Base-by-base conservation (phyloP, 2,113 vertebrate genomes). In the Lynx canadensis region DNA sequence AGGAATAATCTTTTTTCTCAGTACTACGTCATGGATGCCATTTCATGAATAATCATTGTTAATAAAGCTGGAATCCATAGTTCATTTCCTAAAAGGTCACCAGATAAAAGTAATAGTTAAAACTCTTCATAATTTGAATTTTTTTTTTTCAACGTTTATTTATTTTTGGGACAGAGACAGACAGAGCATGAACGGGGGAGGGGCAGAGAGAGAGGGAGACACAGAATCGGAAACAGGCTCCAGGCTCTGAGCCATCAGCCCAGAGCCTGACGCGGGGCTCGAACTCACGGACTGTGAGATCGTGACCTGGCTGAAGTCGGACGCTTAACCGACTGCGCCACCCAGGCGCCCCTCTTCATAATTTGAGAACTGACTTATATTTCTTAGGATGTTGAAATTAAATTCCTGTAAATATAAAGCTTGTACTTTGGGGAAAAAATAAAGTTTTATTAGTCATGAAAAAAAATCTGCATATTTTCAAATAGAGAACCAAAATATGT, bases 81-180 rank as follows among this genome's bases (percentile, higher is more conserved):
- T 91, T 96, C 31, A 93, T 93, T 86, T 96, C 60, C 76, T 91
- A 60, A 87, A 92, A 85, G 55, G n/a, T 87, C 71, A 41, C 52
- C 36, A 94, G 45, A 66, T 89, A 6, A 92, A 94, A 96, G 27
- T 96, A 79, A 85, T 68, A 48, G 71, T 93, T 94, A 85, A 96
- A 96, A 86, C 33, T 93, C 38, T 57, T 90, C 7, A 82, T 94
- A 89, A 90, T 73, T 69, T 89, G 69, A 95, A n/a, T n/a, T n/a
- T n/a, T n/a, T n/a, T n/a, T n/a, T n/a, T n/a, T n/a, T n/a, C n/a
- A n/a, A n/a, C n/a, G n/a, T n/a, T n/a, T n/a, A n/a, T n/a, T n/a
- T n/a, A n/a, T n/a, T n/a, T n/a, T n/a, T n/a, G n/a, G n/a, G n/a
- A n/a, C n/a, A n/a, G n/a, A n/a, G n/a, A n/a, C n/a, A n/a, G n/a